Percentiles rank a stretch among this genome's conserved stretches.
These are phyloP conservation scores for Tetragonula clypearis DNA, from an alignment of 1,140 invertebrate genomes.

Conservation along the genomic window DNA sequence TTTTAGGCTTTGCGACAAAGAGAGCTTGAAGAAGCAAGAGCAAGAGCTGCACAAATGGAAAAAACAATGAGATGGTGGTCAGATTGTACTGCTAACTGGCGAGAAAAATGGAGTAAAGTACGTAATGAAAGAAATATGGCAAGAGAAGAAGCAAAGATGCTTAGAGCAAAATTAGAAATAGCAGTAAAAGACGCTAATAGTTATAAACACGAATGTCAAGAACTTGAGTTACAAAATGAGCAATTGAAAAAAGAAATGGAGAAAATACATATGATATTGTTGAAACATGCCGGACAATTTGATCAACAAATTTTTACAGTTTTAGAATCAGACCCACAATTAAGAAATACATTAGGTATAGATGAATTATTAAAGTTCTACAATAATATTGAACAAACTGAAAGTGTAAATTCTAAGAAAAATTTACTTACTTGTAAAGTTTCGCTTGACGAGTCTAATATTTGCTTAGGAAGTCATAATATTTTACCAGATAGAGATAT, in stretches of 20 bases:
- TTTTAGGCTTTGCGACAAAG: slow-evolving; percentile 86
- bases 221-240: slow-evolving; percentile 90
- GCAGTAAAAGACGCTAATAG: slow-evolving; percentile 89
- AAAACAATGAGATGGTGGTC: slow-evolving; percentile 99
- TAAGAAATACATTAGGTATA: slow-evolving; percentile 75
- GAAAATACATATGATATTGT: slow-evolving; percentile 85
- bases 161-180: slow-evolving; percentile 90
- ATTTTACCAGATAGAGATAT: slow-evolving; percentile 81
- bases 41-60: slow-evolving; percentile 97
- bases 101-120: slow-evolving; percentile 98
- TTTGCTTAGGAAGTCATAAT: slow-evolving; percentile 49
- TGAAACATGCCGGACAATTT: slow-evolving; percentile 87
- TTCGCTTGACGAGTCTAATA: slow-evolving; percentile 55
- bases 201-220: slow-evolving; percentile 90
- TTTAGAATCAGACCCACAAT: slow-evolving; percentile 76
- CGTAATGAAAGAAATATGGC: slow-evolving; percentile 93
- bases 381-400: slow-evolving; percentile 70
- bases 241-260: slow-evolving; percentile 91
- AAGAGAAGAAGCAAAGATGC: slow-evolving; percentile 91
- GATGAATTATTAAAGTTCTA: slow-evolving; percentile 77
- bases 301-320: slow-evolving; percentile 80
- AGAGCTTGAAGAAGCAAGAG: slow-evolving; percentile 95
- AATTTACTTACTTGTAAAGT: slow-evolving; percentile 62
- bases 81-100: slow-evolving; percentile 94
- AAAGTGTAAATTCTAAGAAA: slow-evolving; percentile 58